Conservation (phyloP, 2,888 invertebrate genomes). For the Dynastes tityus region DNA sequence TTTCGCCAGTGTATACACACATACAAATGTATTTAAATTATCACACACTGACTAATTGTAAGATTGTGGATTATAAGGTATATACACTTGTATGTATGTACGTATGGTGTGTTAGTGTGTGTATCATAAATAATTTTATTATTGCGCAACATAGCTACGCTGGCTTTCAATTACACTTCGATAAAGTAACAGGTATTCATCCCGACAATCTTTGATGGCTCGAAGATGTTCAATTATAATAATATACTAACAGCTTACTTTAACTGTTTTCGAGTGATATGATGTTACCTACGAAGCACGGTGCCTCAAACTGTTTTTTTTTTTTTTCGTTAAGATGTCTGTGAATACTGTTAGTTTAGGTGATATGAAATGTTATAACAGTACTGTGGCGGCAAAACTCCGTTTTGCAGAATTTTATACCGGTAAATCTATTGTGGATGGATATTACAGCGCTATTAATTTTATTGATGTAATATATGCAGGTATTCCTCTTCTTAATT, state of each 20-base stretch:
- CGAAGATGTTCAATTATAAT: slow-evolving; percentile 10
- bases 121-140: neutral
- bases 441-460: neutral
- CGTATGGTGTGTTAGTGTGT: neutral
- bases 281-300: slow-evolving; percentile 3
- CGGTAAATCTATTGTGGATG: neutral
- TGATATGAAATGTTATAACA: neutral
- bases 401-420: neutral
- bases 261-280: neutral
- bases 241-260: neutral
- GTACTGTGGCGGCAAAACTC: neutral
- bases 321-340: neutral
- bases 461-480: too few relatives aligned
- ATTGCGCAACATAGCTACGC: neutral
- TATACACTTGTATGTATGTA: too few relatives aligned
- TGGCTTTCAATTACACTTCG: slow-evolving; percentile 2
- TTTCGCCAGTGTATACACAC: neutral
- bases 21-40: neutral
- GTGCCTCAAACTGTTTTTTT: slow-evolving; percentile 6
- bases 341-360: neutral
- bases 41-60: neutral
- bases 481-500: too few relatives aligned
- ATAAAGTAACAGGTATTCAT: neutral
- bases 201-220: neutral
- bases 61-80: too few relatives aligned